Evolutionary conservation across 2,797 vertebrate species (phyloP), one percentile per base, ranked within the genome.

Genomic region (Eleutherodactylus coqui): DNA sequence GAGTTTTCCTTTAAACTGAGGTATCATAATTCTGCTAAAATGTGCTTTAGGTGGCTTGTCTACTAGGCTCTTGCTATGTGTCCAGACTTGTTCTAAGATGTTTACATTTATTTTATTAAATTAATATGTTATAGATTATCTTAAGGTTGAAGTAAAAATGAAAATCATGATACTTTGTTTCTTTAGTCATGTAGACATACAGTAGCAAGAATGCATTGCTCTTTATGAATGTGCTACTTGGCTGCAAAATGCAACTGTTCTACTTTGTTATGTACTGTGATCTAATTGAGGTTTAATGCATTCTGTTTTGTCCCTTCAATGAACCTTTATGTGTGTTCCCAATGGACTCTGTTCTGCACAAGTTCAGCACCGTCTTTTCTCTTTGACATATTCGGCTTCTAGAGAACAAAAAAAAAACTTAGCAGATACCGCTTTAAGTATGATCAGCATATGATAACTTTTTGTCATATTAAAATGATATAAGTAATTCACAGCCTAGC

Each of bases 211-310:
- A 47, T 69, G 45, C 62, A n/a, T 29, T 79, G 7, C 55, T 82
- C 10, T 72, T 49, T 49, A n/a, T 21, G 24, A 67, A 76, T 70
- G 62, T 92, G 90, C 90, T 91, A 88, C 90, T 90, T 90, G 89
- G 88, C 43, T 92, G 91, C 92, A 89, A 91, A 87, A 89, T 89
- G 6, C 1, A 89, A 89, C 86, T 89, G 19, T 90, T 83, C 79
- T n/a, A 79, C 89, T 89, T 84, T 87, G 79, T 78, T 62, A 92
- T 93, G 89, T 90, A 91, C 94, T 89, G 88, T 94, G 94, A 96
- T 94, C 94, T 95, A 93, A 96, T 94, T 94, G 94, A 94, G 92
- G 91, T 91, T 92, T 93, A 95, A 93, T 95, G 93, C 92, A 93
- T 93, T 93, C 90, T 88, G 87, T 90, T 88, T 76, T 92, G 93